Evolutionary conservation across 2,113 vertebrate species (phyloP), one percentile per base, ranked within the genome.

Genomic region (Malurus cyaneus): DNA sequence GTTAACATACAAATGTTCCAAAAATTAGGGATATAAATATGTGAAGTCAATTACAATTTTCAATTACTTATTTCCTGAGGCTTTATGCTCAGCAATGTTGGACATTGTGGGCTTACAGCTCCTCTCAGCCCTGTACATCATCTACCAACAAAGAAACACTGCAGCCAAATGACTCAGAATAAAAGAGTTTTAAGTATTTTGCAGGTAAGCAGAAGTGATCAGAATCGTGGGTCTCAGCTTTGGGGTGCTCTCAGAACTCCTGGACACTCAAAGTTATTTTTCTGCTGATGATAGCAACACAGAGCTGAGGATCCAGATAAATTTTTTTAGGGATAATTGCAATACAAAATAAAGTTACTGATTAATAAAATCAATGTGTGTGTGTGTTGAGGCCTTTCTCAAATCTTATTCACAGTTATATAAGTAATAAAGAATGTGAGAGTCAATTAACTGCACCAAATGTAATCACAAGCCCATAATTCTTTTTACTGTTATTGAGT

Each of bases 21-120:
- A 90, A 95, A 95, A 96, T 88, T 80, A 94, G 53, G 76, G 82
- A 86, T 80, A 85, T 93, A 95, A 94, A 91, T 94, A 91, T 6
- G 18, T 56, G 36, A 93, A 94, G 89, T 80, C 86, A 94, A 93
- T 90, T 95, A 87, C 57, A 76, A 64, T 71, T 91, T 95, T 96
- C 82, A 88, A 66, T 92, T 91, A 92, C 50, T 6, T 89, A 59
- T 86, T 95, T 94, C 86, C 92, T 93, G 83, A 76, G 88, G 92
- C 66, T 86, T 92, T 73, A 24, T 42, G 61, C 65, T 74, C 61
- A 89, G 73, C 69, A 86, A 44, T 18, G 14, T 67, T 52, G 21
- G 69, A 61, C 44, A 87, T 44, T 49, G 61, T 49, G 44, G 34
- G 77, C 57, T 70, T 81, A 52, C 49, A 86, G 36, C 28, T 84